A percentile compares a stretch with the other conserved stretches of the same genome.
Evolutionary conservation across 2,888 invertebrate species (phyloP).

Genomic region (Nyleta sp.): DNA sequence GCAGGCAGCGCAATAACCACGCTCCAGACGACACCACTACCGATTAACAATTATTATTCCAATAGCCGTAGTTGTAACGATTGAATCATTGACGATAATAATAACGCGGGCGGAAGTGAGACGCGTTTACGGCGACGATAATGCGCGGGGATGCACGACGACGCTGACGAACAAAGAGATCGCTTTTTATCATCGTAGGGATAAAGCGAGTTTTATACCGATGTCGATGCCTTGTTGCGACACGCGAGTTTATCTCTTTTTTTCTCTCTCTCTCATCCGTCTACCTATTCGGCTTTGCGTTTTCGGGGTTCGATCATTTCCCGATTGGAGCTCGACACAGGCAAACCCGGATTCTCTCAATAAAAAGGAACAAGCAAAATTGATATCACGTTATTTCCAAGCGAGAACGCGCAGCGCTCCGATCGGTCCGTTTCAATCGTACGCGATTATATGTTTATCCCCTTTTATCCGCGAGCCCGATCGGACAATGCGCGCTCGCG

Average conservation of each 20-base stretch:
- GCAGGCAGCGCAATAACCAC: conserved; percentile 32
- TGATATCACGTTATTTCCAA: conserved; percentile 21
- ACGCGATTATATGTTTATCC: no score
- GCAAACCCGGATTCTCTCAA: conserved; percentile 36
- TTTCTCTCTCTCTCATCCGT: neutral
- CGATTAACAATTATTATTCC: conserved; percentile 47
- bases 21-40: conserved; percentile 35
- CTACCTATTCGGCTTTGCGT: conserved; percentile 20
- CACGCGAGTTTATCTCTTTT: conserved; percentile 30
- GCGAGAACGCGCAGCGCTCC: conserved; percentile 29
- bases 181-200: conserved; percentile 47
- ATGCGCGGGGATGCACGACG: conserved; percentile 42
- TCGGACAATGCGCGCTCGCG: conserved; percentile 22
- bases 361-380: conserved; percentile 45
- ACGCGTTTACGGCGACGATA: conserved; percentile 25
- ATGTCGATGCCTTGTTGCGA: conserved; percentile 59
- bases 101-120: conserved; percentile 16
- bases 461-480: conserved; percentile 1
- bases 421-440: conserved; percentile 11
- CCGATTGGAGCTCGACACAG: neutral
- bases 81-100: conserved; percentile 50
- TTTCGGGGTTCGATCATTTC: conserved; percentile 51
- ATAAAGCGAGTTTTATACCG: conserved; percentile 59
- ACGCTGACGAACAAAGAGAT: conserved; percentile 48
- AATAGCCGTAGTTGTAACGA: conserved; percentile 54